Evolutionary conservation across 2,113 vertebrate genomes (phyloP), one percentile per base, ranked within the genome.

Genomic region (Esox niger): DNA sequence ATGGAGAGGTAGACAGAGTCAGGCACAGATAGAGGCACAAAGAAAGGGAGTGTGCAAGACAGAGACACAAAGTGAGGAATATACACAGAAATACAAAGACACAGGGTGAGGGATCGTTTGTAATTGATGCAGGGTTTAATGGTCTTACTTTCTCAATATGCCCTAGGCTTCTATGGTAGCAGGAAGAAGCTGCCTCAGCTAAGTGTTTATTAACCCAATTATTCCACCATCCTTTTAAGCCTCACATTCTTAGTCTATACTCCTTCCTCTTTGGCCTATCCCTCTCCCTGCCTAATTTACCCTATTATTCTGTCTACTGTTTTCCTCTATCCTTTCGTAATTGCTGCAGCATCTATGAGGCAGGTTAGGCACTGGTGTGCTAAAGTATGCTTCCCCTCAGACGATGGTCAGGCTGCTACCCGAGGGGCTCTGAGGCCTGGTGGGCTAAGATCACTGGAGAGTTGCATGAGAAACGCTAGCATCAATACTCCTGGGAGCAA

Each of bases 211-310:
- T 31, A 61, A 61, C 30, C 7, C 59, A 61, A 61, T 61, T 21
- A 35, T 29, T 17, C 17, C 9, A 26, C 17, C 30, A 2, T 15
- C 9, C 49, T 4, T 26, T 57, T 56, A 38, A 27, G 15, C 43
- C 20, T 33, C 26, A n/a, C 23, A 8, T 69, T 31, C 47, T 23
- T 23, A 13, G 68, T 56, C 70, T 81, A 69, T 73, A 74, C 76
- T 83, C 77, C 77, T 66, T 75, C 26, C 64, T 77, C 70, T 31
- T 63, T 64, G 69, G 60, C 83, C 71, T 73, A 60, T 78, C 68
- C 69, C 54, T 63, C n/a, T 26, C 56, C 43, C 75, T 35, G 21
- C 72, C 29, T 75, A 73, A 73, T 58, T 7, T 70, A 71, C 78
- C 64, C 64, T 63, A 57, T 61, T 33, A 65, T 74, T 52, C 29